Evolutionary conservation across 1,140 invertebrate genomes (phyloP).

Genomic region (Drosophila kikkawai): DNA sequence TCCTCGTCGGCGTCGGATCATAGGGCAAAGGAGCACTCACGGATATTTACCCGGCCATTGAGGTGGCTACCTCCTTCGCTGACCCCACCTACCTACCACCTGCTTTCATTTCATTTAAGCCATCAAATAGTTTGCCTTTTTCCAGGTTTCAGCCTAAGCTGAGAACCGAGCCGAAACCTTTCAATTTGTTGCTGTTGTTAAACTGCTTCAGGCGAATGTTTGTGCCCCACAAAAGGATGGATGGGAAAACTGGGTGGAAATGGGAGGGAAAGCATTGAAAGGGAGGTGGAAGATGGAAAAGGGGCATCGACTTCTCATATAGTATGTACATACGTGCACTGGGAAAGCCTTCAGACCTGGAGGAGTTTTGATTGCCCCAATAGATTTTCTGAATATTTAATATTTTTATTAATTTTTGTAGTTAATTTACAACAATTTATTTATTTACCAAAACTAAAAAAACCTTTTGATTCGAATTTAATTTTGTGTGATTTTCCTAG

Average conservation of each 20-base stretch:
- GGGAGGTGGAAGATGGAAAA: background rate
- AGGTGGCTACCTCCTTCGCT: background rate
- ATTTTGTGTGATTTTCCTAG: too few species aligned
- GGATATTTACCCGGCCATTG: conserved; percentile 25
- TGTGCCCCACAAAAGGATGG: conserved; percentile 27
- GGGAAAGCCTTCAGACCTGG: too few species aligned
- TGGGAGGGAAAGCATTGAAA: too few species aligned
- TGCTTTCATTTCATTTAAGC: conserved; percentile 42
- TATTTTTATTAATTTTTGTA: background rate
- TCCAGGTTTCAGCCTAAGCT: conserved; percentile 22
- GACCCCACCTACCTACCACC: background rate
- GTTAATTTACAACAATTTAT: background rate
- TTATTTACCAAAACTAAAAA: background rate
- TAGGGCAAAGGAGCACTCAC: conserved; percentile 26
- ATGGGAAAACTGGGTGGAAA: background rate
- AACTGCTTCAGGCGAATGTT: conserved; percentile 29
- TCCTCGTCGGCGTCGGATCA: conserved; percentile 23
- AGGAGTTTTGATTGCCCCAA: background rate
- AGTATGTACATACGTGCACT: background rate
- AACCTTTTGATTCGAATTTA: background rate
- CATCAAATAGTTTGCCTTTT: conserved; percentile 55
- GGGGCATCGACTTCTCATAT: conserved; percentile 1
- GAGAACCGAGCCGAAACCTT: conserved; percentile 30
- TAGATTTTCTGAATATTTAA: background rate
- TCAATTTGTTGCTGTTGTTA: conserved; percentile 51